These are phyloP conservation scores for Sinotaia quadrata DNA, from an alignment of 2,888 invertebrate genomes.

Conservation along the genomic window DNA sequence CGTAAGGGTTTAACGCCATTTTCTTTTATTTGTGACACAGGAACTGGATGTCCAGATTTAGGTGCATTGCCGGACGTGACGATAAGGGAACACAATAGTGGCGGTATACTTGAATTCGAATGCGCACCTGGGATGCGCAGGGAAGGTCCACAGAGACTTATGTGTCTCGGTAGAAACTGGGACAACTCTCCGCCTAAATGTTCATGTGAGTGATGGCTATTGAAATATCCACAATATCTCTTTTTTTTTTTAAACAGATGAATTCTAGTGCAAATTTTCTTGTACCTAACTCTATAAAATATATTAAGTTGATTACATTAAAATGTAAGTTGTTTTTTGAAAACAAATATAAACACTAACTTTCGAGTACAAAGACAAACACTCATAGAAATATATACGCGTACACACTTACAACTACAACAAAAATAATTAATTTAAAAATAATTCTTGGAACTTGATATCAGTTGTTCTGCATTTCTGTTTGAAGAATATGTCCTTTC, in stretches of 20 bases:
- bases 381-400: no score
- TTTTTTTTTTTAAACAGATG: neutral
- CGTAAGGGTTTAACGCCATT: no score
- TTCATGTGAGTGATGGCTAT: constrained; percentile 37
- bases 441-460: no score
- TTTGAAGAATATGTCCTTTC: no score
- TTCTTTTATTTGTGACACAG: no score
- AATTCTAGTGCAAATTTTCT: neutral
- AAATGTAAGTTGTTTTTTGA: no score
- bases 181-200: constrained; percentile 46
- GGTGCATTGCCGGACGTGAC: constrained; percentile 20
- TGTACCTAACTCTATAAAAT: neutral
- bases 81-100: constrained; percentile 35
- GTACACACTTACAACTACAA: no score
- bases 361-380: no score
- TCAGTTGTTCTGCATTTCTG: no score
- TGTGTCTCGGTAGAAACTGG: constrained; percentile 54
- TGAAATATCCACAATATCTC: neutral
- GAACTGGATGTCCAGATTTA: constrained; percentile 29
- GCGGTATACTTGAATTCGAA: constrained; percentile 47
- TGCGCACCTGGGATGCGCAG: constrained; percentile 47
- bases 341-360: no score
- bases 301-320: neutral
- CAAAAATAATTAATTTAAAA: no score
- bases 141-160: constrained; percentile 45